These are phyloP conservation scores for Amblyornis subalaris DNA, from an alignment of 2,113 vertebrate species.

Conservation along the genomic window DNA sequence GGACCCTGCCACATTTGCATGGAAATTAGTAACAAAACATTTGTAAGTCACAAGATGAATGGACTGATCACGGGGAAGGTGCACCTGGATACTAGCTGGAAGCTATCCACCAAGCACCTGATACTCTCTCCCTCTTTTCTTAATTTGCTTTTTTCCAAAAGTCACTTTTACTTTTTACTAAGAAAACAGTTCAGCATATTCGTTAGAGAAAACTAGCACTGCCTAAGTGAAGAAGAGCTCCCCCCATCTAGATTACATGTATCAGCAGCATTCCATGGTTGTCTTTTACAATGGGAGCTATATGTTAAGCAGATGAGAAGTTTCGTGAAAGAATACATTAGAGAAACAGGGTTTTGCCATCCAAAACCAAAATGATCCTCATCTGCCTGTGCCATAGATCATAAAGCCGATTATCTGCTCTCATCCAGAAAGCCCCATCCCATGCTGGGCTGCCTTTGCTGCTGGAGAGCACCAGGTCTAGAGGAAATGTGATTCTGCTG, in stretches of 20 bases:
- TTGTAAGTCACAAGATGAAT: neutral
- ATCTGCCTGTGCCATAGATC: neutral
- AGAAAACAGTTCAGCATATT: neutral
- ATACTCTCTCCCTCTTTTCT: neutral
- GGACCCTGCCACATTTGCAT: neutral
- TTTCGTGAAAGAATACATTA: neutral
- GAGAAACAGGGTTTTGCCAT: neutral
- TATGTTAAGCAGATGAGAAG: conserved; percentile 9
- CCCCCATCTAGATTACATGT: neutral
- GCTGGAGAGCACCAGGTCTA: neutral
- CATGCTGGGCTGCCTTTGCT: neutral
- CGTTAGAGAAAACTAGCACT: neutral
- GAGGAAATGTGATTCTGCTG: neutral
- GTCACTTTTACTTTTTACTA: neutral
- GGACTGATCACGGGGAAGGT: neutral
- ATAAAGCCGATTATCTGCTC: neutral
- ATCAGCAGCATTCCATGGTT: neutral
- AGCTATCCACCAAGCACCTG: neutral
- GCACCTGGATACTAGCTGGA: too few species aligned
- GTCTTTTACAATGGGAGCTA: neutral
- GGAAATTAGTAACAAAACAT: neutral
- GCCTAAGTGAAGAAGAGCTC: neutral
- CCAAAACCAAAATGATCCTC: neutral
- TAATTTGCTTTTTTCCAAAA: neutral
- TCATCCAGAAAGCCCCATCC: neutral